Percentiles rank a stretch among this genome's conserved stretches.
Evolutionary conservation across 2,888 invertebrate genomes (phyloP).

Genomic region (Pogonocherus hispidulus): DNA sequence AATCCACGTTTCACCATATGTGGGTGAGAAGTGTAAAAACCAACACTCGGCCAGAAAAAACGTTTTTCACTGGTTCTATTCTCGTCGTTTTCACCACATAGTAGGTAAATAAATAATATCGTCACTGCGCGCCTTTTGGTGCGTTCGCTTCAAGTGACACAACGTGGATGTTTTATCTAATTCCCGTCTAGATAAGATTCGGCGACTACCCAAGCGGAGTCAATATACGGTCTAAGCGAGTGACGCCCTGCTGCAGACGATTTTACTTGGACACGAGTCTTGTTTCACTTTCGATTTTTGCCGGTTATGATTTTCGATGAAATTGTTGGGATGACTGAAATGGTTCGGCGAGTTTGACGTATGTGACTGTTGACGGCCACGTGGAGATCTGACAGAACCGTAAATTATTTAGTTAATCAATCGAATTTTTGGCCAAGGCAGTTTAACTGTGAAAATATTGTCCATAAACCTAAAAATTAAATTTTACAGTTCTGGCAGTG

Average conservation of each 20-base stretch:
- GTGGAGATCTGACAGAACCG: background rate
- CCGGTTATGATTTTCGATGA: background rate
- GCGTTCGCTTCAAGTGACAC: background rate
- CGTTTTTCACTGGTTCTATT: background rate
- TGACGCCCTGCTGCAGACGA: slow-evolving; percentile 41
- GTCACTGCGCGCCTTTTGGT: background rate
- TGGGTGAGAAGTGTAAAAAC: background rate
- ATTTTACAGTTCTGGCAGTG: too few relatives aligned
- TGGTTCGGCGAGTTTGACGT: background rate
- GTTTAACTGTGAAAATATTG: too few relatives aligned
- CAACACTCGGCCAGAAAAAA: background rate
- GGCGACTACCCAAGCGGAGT: background rate
- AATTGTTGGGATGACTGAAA: background rate
- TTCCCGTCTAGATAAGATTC: slow-evolving; percentile 3
- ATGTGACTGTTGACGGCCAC: background rate
- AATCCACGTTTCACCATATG: background rate
- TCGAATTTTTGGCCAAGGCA: too few relatives aligned
- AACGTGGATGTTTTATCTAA: background rate
- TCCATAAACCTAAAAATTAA: too few relatives aligned
- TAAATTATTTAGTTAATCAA: background rate
- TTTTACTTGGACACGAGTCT: slow-evolving; percentile 25
- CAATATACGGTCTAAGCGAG: slow-evolving; percentile 18
- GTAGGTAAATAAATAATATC: background rate
- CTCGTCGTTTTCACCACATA: background rate
- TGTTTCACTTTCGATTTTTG: slow-evolving; percentile 32